Conservation (phyloP, 2,888 invertebrate genomes). For the Eupelmus urozonus region DNA sequence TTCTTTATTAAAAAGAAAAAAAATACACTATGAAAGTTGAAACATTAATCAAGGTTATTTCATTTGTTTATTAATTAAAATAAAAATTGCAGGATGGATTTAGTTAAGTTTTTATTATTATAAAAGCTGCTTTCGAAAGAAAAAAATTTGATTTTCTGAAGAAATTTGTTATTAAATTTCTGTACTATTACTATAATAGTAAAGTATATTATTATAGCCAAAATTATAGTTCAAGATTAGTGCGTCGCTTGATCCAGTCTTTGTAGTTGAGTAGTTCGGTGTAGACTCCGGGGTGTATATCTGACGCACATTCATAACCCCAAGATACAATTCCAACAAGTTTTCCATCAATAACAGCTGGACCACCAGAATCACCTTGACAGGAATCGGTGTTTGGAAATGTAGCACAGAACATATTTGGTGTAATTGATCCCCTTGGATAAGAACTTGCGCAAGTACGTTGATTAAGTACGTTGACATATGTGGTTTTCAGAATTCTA, state of each 20-base stretch:
- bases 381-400: constrained; percentile 34
- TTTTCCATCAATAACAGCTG: constrained; percentile 29
- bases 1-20: too few relatives aligned
- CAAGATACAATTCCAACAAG: constrained; percentile 51
- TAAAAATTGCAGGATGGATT: too few relatives aligned
- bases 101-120: too few relatives aligned
- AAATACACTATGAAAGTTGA: too few relatives aligned
- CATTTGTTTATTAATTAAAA: too few relatives aligned
- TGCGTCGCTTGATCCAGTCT: background rate
- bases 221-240: too few relatives aligned
- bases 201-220: too few relatives aligned
- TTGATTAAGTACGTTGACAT: background rate
- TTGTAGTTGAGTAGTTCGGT: background rate
- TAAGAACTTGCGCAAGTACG: background rate
- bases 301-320: constrained; percentile 47
- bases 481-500: background rate
- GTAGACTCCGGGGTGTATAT: constrained; percentile 46
- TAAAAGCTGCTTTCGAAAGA: too few relatives aligned
- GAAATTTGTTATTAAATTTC: too few relatives aligned
- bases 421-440: background rate
- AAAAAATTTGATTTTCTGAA: too few relatives aligned
- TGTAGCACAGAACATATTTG: constrained; percentile 12
- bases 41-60: too few relatives aligned
- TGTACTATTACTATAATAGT: too few relatives aligned
- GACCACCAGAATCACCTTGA: constrained; percentile 58